Evolutionary conservation across 2,888 invertebrate species (phyloP), one percentile per base, ranked within the genome.

Genomic region (Drosophila lacicola): DNA sequence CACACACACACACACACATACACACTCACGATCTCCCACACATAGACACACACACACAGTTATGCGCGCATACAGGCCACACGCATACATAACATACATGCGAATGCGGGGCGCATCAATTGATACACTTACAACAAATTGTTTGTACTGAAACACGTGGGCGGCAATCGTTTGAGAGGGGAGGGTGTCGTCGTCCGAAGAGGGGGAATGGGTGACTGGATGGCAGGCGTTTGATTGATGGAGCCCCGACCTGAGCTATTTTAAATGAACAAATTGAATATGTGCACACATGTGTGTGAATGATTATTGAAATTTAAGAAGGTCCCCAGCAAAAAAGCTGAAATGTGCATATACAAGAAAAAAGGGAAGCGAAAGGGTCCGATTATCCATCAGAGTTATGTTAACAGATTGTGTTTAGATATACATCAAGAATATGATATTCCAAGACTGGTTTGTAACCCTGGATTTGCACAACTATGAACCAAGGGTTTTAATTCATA

Each of bases 81-180:
- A 29, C 29, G 8, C 49, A 36, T 10, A 3, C 36, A 36, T 21
- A 36, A 36, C 21, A 50, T 21, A 19, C 6, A 39, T 34, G 42
- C 25, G 57, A 53, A 64, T 42, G 76, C 29, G 46, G 53, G 51
- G 53, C 83, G 69, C 74, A 80, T 80, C 90, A 90, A 85, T 88
- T 90, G 90, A 87, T 87, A 89, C 84, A 88, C 87, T 90, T 90
- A 90, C 90, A 88, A 90, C 90, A 84, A 83, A 88, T 83, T 89
- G 83, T 83, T 89, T 88, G 83, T 65, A 69, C 70, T 76, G 84
- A 67, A 71, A 70, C 73, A 86, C 78, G 65, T 83, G 66, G 84
- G 67, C 58, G 65, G 57, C 42, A 25, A 13, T 36, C 37, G 25
- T 29, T 29, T n/a, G 37, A 8, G 29, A 29, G 14, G n/a, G 10